phyloP scores from a whole-genome alignment of 2,797 vertebrate species.

The Vespertilio murinus region DNA sequence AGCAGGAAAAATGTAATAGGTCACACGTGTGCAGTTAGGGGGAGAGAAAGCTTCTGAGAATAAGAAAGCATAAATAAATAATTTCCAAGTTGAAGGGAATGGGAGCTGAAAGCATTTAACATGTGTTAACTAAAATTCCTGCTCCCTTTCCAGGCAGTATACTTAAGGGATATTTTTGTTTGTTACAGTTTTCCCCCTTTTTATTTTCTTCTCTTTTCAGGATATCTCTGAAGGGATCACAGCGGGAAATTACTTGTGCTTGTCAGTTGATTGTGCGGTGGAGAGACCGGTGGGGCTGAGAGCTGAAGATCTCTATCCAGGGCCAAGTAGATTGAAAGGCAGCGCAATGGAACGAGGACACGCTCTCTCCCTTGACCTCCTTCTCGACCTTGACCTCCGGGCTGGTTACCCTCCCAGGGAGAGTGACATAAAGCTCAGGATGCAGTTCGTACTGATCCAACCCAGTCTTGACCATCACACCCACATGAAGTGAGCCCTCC shows the following conservation, averaged over 20 bases:
- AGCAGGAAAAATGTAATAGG: neutral
- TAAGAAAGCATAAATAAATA: neutral
- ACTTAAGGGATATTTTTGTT: neutral
- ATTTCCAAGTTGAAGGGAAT: neutral
- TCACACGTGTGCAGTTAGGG: neutral
- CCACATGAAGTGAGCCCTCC: neutral
- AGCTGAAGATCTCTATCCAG: conserved; percentile 79
- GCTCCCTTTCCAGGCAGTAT: neutral
- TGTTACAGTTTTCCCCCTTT: neutral
- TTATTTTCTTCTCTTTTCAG: conserved; percentile 66
- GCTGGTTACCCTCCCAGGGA: conserved; percentile 69
- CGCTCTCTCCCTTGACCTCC: conserved; percentile 51
- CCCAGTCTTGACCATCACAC: neutral
- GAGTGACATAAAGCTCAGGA: conserved; percentile 54
- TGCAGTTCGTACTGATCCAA: neutral
- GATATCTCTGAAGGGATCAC: conserved; percentile 80
- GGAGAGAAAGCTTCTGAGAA: neutral
- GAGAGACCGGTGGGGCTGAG: conserved; percentile 66
- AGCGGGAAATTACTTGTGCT: conserved; percentile 81
- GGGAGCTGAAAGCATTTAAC: neutral
- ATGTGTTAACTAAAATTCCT: neutral
- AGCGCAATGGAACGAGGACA: neutral
- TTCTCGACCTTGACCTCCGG: conserved; percentile 75
- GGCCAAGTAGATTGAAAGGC: conserved; percentile 74
- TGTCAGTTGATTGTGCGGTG: conserved; percentile 80